Evolutionary conservation across 1,140 invertebrate genomes (phyloP).

Genomic region (Drosophila kikkawai): DNA sequence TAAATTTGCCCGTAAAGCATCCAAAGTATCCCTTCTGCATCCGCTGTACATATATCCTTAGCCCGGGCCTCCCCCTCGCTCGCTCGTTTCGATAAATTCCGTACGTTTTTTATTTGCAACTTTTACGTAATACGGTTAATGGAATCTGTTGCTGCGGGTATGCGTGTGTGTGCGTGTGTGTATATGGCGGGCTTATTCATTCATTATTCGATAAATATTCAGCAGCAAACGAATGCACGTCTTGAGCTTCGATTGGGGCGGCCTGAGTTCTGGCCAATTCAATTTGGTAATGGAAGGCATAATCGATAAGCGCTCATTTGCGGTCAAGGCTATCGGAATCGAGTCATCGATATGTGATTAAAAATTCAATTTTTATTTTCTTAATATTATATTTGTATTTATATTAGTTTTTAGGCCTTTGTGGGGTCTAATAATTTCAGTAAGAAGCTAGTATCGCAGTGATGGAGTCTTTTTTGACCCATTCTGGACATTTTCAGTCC

Average conservation of each 20-base stretch:
- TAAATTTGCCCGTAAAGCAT: constrained; percentile 47
- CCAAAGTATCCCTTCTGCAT: constrained; percentile 27
- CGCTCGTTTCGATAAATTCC: constrained; percentile 36
- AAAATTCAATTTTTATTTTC: too few species aligned
- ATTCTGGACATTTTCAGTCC: too few species aligned
- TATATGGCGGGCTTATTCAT: constrained; percentile 31
- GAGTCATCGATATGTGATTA: not conserved
- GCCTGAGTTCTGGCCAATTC: constrained; percentile 5
- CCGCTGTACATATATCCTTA: not conserved
- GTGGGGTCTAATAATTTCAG: too few species aligned
- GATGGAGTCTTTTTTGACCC: too few species aligned
- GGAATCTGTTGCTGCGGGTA: constrained; percentile 26
- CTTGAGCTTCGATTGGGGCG: constrained; percentile 11
- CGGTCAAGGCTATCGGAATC: constrained; percentile 6
- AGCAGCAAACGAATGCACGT: constrained; percentile 42
- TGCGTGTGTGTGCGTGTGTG: constrained; percentile 5
- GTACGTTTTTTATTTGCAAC: constrained; percentile 44
- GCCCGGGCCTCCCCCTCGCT: not conserved
- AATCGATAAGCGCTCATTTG: constrained; percentile 19
- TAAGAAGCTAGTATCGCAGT: too few species aligned
- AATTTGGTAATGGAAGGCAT: constrained; percentile 48
- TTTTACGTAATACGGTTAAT: constrained; percentile 51
- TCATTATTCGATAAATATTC: constrained; percentile 57
- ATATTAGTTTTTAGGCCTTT: too few species aligned
- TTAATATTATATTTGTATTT: too few species aligned